Percentiles rank a stretch among this genome's conserved stretches.
Evolutionary conservation across 1,140 invertebrate species (phyloP).

Genomic region (Drosophila ogumai): DNA sequence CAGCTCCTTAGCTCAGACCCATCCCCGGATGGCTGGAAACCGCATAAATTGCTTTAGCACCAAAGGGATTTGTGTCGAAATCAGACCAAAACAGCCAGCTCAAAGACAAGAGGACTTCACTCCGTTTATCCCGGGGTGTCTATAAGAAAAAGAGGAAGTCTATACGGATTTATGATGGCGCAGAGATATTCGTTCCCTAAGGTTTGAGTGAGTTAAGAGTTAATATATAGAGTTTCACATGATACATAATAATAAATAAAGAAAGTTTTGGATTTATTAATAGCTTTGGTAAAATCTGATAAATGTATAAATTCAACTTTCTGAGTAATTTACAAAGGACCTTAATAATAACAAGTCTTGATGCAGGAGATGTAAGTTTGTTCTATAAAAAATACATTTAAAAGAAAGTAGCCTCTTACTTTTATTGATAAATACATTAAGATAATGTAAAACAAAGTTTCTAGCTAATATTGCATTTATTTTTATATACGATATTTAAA

Average conservation of each 20-base stretch:
- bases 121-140: conserved; percentile 17
- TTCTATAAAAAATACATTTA: neutral
- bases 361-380: neutral
- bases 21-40: conserved; percentile 51
- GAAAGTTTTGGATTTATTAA: neutral
- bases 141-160: conserved; percentile 21
- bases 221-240: neutral
- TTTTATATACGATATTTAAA: neutral
- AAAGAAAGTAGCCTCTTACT: neutral
- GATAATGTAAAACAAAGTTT: neutral
- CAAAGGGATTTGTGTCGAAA: conserved; percentile 81
- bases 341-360: neutral
- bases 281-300: neutral
- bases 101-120: conserved; percentile 58
- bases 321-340: neutral
- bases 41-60: conserved; percentile 83
- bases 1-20: neutral
- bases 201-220: neutral
- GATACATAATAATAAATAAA: neutral
- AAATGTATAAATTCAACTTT: neutral
- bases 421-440: neutral
- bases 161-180: conserved; percentile 28
- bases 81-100: conserved; percentile 70
- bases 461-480: neutral
- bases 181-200: conserved; percentile 21